Evolutionary conservation across 2,888 invertebrate genomes (phyloP).

Genomic region (Argyresthia albistria): DNA sequence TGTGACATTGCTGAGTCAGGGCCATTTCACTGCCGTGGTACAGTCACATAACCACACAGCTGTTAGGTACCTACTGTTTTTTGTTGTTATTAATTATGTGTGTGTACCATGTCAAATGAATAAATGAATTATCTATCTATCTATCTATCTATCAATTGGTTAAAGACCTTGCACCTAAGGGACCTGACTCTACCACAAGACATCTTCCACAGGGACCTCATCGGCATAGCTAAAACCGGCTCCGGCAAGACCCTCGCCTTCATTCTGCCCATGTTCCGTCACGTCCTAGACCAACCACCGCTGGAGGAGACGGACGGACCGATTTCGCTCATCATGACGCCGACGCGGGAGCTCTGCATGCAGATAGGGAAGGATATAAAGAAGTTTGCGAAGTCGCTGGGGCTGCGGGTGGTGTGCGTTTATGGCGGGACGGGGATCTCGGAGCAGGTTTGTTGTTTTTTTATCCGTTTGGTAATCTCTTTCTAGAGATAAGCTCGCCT

Average conservation of each 20-base stretch:
- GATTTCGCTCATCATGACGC: conserved; percentile 97
- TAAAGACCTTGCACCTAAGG: too few species aligned
- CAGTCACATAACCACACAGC: too few species aligned
- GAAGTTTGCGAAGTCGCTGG: conserved; percentile 92
- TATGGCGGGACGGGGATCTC: conserved; percentile 99
- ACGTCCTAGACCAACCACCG: conserved; percentile 94
- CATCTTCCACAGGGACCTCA: conserved; percentile 79
- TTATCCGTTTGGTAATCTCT: too few species aligned
- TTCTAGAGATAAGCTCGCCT: too few species aligned
- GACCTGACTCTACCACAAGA: too few species aligned
- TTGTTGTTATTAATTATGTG: too few species aligned
- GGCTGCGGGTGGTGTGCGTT: conserved; percentile 93
- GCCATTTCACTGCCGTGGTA: too few species aligned
- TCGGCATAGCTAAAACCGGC: conserved; percentile 99
- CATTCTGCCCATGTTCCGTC: conserved; percentile 96
- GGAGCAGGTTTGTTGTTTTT: conserved; percentile 78
- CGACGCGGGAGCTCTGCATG: conserved; percentile 98
- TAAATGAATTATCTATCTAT: too few species aligned
- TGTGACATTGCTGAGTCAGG: too few species aligned
- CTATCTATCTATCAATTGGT: too few species aligned
- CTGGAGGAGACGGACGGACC: conserved; percentile 98
- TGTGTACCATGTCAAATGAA: too few species aligned
- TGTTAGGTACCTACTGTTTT: too few species aligned
- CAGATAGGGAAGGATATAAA: conserved; percentile 98
- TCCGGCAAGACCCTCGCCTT: conserved; percentile 99